Evolutionary conservation across 2,888 invertebrate species (phyloP).

Genomic region (Zygothrica quintamaculata): DNA sequence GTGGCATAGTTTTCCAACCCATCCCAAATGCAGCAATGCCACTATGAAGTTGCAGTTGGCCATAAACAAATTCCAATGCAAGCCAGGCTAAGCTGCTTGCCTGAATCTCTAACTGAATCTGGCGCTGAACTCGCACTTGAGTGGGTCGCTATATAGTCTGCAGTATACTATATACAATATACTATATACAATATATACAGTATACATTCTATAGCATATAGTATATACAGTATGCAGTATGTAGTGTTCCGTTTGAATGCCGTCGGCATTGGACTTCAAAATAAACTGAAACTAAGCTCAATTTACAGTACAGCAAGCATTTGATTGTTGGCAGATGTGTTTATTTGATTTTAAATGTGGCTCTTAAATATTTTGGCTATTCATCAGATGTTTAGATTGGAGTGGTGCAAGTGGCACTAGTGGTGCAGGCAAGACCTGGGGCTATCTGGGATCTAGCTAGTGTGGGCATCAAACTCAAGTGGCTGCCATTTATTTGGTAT

Average conservation of each 20-base stretch:
- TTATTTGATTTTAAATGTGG: conserved; percentile 78
- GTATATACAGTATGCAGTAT: conserved; percentile 46
- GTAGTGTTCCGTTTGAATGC: conserved; percentile 49
- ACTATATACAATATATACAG: conserved; percentile 42
- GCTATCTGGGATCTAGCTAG: conserved; percentile 1
- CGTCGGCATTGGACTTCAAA: conserved; percentile 54
- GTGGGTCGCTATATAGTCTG: conserved; percentile 60
- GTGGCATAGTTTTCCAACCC: conserved; percentile 11
- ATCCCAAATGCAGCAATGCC: conserved; percentile 31
- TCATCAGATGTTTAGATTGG: no score
- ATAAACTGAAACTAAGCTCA: conserved; percentile 76
- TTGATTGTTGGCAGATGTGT: conserved; percentile 77
- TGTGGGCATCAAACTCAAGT: conserved; percentile 50
- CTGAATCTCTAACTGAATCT: conserved; percentile 61
- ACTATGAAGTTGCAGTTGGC: conserved; percentile 61
- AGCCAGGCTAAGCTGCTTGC: conserved; percentile 70
- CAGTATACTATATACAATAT: conserved; percentile 50
- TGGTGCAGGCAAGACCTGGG: not conserved
- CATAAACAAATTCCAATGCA: conserved; percentile 74
- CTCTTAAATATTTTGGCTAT: conserved; percentile 77
- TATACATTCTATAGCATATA: conserved; percentile 46
- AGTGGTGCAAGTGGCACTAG: no score
- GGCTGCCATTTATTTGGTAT: conserved; percentile 44
- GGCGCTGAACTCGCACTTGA: conserved; percentile 53
- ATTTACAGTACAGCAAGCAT: conserved; percentile 78